These are phyloP conservation scores for Torymus texanus DNA, from an alignment of 2,888 invertebrate genomes.

Conservation along the genomic window DNA sequence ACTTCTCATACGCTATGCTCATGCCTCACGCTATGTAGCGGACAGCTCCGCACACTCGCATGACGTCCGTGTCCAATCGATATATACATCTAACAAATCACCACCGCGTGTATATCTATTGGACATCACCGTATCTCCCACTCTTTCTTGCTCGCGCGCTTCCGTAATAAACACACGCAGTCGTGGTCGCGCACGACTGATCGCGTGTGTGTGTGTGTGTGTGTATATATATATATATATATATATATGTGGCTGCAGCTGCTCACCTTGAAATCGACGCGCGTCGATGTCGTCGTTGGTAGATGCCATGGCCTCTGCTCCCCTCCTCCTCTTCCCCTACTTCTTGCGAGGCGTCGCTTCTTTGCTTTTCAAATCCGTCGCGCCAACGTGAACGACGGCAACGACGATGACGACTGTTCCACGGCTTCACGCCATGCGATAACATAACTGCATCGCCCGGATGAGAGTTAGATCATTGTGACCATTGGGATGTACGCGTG, in stretches of 20 bases:
- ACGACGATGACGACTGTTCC: slow-evolving; percentile 1
- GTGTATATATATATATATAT: neutral
- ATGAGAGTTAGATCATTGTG: slow-evolving; percentile 45
- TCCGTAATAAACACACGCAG: neutral
- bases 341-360: slow-evolving; percentile 14
- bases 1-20: no score
- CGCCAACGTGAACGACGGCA: slow-evolving; percentile 11
- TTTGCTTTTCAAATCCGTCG: slow-evolving; percentile 15
- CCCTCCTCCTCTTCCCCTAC: neutral
- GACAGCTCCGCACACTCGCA: no score
- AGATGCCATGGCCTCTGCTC: slow-evolving; percentile 43
- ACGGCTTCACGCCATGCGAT: slow-evolving; percentile 16
- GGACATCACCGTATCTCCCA: no score
- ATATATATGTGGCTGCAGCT: neutral
- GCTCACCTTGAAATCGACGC: slow-evolving; percentile 51
- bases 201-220: neutral
- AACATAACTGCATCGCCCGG: slow-evolving; percentile 51
- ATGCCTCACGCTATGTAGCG: no score
- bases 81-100: no score
- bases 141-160: no score
- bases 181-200: slow-evolving; percentile 13
- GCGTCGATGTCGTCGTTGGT: slow-evolving; percentile 24
- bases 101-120: no score
- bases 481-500: slow-evolving; percentile 24
- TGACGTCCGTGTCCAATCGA: no score